A percentile compares a stretch with the other conserved stretches of the same genome.
Conservation (phyloP, 2,113 vertebrate genomes). For the Uria aalge region DNA sequence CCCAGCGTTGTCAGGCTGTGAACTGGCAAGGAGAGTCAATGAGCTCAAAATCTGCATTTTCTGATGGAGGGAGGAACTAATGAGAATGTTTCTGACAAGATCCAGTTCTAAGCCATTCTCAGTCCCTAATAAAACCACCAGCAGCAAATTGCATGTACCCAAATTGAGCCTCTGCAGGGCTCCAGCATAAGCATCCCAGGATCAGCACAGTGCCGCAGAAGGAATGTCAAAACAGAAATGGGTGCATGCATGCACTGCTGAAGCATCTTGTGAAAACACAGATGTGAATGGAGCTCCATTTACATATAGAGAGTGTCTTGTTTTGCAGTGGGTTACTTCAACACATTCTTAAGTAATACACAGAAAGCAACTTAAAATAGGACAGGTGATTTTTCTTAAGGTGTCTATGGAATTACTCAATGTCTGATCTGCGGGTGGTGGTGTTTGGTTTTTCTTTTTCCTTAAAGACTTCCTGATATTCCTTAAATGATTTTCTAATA, state of each 20-base stretch:
- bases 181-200: not conserved
- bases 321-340: not conserved
- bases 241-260: not conserved
- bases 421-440: not conserved
- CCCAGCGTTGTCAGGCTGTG: not conserved
- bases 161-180: not conserved
- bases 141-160: not conserved
- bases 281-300: not conserved
- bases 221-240: not conserved
- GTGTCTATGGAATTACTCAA: not conserved
- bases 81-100: not conserved
- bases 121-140: not conserved
- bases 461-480: not conserved
- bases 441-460: not conserved
- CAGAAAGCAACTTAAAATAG: not conserved
- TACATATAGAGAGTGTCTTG: not conserved
- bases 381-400: not conserved
- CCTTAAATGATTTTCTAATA: not conserved
- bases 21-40: not conserved
- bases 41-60: not conserved
- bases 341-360: not conserved
- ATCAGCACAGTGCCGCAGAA: not conserved
- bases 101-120: not conserved
- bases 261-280: not conserved
- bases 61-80: not conserved